These are phyloP conservation scores for Paramormyrops kingsleyae DNA, from an alignment of 2,113 vertebrate species.

Conservation along the genomic window DNA sequence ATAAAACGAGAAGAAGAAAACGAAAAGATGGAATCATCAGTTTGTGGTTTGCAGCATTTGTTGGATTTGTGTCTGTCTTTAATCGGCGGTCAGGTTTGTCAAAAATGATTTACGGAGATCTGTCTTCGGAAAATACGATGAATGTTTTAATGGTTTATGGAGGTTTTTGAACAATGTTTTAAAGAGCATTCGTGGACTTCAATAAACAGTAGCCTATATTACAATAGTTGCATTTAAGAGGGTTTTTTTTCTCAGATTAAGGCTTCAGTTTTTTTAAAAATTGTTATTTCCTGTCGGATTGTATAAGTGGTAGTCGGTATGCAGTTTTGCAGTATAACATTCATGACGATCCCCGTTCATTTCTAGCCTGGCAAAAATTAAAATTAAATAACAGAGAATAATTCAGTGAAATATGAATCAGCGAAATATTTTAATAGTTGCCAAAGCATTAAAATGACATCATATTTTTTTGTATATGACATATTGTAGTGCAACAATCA, in stretches of 20 bases:
- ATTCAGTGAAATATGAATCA: neutral
- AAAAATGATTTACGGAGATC: neutral
- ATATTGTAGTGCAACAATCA: neutral
- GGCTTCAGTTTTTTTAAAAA: neutral
- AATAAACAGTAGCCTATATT: neutral
- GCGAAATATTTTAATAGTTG: neutral
- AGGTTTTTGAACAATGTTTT: neutral
- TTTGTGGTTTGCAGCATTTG: neutral
- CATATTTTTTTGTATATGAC: neutral
- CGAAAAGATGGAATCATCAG: neutral
- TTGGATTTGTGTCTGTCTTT: neutral
- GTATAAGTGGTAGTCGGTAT: neutral
- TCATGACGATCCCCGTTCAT: neutral
- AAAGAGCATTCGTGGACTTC: neutral
- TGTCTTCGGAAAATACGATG: neutral
- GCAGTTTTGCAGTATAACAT: neutral
- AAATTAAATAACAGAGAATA: neutral
- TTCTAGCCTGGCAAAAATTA: neutral
- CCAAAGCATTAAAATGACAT: neutral
- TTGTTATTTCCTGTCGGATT: neutral
- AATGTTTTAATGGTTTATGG: neutral
- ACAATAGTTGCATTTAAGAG: neutral
- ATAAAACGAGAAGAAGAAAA: neutral
- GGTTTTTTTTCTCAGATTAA: neutral
- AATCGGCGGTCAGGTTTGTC: neutral